Evolutionary conservation across 2,797 vertebrate species (phyloP).

Genomic region (Myotis vivesi): DNA sequence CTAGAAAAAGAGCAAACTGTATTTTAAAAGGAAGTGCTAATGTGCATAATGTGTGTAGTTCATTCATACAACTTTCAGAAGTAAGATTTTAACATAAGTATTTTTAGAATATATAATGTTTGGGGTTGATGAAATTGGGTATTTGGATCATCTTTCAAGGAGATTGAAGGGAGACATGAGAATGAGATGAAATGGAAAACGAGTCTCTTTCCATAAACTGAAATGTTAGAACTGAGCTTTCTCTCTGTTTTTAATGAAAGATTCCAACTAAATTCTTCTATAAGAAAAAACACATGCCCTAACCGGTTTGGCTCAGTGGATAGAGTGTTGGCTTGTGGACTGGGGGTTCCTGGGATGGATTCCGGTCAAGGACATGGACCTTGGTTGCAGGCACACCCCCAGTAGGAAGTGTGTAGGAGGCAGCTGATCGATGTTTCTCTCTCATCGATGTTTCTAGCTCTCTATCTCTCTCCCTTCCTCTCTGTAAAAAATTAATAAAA

Average conservation of each 20-base stretch:
- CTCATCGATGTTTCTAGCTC: too few species aligned
- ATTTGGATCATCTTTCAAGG: background rate
- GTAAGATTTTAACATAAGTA: constrained; percentile 29
- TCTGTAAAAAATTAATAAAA: too few species aligned
- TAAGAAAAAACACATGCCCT: background rate
- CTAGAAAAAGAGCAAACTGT: background rate
- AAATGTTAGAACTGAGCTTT: constrained; percentile 35
- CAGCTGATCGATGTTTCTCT: too few species aligned
- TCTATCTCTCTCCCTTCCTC: too few species aligned
- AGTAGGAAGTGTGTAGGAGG: too few species aligned
- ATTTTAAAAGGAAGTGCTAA: background rate
- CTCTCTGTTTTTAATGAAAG: background rate
- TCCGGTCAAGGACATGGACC: too few species aligned
- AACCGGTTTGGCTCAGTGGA: too few species aligned
- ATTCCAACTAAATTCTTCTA: background rate
- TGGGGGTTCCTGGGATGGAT: too few species aligned
- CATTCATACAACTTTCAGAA: background rate
- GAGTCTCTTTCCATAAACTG: constrained; percentile 3
- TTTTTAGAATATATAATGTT: constrained; percentile 2
- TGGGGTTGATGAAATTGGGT: background rate
- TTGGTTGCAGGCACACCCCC: too few species aligned
- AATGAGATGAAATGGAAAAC: constrained; percentile 4
- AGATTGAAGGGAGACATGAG: background rate
- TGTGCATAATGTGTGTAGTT: background rate
- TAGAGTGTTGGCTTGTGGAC: too few species aligned